phyloP scores from a whole-genome alignment of 2,888 invertebrate species.

The Aporophyla nigra region DNA sequence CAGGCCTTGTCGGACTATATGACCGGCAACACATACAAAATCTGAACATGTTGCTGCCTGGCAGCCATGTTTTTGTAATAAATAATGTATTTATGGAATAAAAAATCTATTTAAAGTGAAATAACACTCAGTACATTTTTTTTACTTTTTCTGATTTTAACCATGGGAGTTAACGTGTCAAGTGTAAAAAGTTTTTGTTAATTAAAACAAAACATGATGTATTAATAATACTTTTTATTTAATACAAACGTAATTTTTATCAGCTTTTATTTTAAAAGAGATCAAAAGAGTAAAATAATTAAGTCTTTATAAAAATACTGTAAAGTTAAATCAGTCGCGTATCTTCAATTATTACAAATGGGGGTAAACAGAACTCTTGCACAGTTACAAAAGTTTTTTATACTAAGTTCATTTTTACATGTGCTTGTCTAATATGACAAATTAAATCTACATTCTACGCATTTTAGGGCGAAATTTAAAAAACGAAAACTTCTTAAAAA shows the following conservation, averaged over 20 bases:
- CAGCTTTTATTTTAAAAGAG: conserved; percentile 55
- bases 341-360: conserved; percentile 22
- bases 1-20: too few relatives aligned
- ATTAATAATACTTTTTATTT: conserved; percentile 68
- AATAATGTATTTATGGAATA: too few relatives aligned
- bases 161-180: too few relatives aligned
- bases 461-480: too few relatives aligned
- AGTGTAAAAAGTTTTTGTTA: background rate
- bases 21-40: too few relatives aligned
- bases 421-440: conserved; percentile 7
- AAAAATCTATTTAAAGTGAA: too few relatives aligned
- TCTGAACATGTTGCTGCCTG: too few relatives aligned
- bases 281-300: conserved; percentile 61
- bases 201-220: conserved; percentile 44
- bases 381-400: background rate
- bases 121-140: too few relatives aligned
- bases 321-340: conserved; percentile 59
- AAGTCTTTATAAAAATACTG: conserved; percentile 69
- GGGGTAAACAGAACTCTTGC: background rate
- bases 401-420: background rate
- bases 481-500: background rate
- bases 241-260: conserved; percentile 59
- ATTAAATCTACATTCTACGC: background rate
- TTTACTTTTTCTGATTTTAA: too few relatives aligned
- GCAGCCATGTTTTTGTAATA: too few relatives aligned